These are phyloP conservation scores for Remorina albescens DNA, from an alignment of 2,797 vertebrate genomes.

Conservation along the genomic window DNA sequence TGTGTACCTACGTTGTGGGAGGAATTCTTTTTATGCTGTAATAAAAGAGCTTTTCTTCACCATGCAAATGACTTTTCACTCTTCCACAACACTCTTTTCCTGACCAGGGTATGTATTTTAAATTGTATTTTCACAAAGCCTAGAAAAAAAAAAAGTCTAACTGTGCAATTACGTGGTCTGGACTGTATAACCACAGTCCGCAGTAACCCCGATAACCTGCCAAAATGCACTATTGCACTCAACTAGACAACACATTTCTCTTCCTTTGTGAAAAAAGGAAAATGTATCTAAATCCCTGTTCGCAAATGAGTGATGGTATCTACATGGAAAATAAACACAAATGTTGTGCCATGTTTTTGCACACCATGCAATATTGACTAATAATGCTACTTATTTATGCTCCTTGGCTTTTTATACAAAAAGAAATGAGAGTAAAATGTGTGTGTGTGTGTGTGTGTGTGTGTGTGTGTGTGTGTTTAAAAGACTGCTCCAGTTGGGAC, in stretches of 20 bases:
- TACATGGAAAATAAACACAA: not conserved
- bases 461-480: constrained; percentile 5
- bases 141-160: not conserved
- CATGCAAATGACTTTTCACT: not conserved
- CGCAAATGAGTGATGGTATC: not conserved
- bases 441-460: too few species aligned
- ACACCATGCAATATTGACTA: not conserved
- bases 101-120: not conserved
- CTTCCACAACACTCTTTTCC: not conserved
- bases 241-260: not conserved
- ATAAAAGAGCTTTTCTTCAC: not conserved
- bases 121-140: not conserved
- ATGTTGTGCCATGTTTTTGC: not conserved
- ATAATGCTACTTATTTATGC: not conserved
- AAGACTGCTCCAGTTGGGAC: constrained; percentile 21
- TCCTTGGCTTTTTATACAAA: too few species aligned
- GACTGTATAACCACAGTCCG: not conserved
- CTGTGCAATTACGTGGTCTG: not conserved
- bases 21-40: not conserved
- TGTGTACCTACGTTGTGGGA: not conserved
- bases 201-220: not conserved
- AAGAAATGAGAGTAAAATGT: not conserved
- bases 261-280: not conserved
- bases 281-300: too few species aligned
- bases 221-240: not conserved